phyloP scores from a whole-genome alignment of 2,113 vertebrate species.

The Notiomystis cincta region DNA sequence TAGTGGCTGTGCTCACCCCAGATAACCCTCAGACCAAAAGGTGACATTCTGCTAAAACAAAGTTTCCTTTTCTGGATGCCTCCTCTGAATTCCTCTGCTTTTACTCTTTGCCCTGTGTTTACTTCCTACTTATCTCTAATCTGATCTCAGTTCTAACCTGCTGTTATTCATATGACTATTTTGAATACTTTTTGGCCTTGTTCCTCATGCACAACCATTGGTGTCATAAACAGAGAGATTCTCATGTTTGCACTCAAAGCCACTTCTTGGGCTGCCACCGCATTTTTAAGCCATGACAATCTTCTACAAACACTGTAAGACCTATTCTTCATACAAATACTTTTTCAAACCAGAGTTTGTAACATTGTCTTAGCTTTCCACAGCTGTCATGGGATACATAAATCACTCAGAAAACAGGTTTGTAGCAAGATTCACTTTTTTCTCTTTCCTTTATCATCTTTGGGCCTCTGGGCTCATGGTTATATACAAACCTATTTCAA shows the following conservation, averaged over 20 bases:
- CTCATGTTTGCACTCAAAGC: background rate
- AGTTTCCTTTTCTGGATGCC: background rate
- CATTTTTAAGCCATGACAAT: background rate
- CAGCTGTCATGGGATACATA: background rate
- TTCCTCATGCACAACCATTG: background rate
- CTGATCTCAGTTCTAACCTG: background rate
- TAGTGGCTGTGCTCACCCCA: background rate
- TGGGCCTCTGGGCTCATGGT: background rate
- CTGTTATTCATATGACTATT: background rate
- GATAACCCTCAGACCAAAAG: background rate
- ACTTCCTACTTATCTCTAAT: background rate
- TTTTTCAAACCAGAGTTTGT: background rate
- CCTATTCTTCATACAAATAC: background rate
- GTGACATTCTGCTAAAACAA: background rate
- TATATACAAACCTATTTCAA: background rate
- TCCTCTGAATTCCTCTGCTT: background rate
- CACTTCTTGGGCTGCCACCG: background rate
- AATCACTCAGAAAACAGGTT: background rate
- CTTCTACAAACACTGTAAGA: background rate
- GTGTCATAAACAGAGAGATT: background rate
- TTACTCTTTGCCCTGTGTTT: background rate
- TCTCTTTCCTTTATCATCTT: background rate
- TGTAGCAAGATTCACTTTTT: background rate
- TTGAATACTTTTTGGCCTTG: background rate
- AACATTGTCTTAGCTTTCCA: background rate